Evolutionary conservation across 2,113 vertebrate species (phyloP).

Genomic region (Myiagra hebetior): DNA sequence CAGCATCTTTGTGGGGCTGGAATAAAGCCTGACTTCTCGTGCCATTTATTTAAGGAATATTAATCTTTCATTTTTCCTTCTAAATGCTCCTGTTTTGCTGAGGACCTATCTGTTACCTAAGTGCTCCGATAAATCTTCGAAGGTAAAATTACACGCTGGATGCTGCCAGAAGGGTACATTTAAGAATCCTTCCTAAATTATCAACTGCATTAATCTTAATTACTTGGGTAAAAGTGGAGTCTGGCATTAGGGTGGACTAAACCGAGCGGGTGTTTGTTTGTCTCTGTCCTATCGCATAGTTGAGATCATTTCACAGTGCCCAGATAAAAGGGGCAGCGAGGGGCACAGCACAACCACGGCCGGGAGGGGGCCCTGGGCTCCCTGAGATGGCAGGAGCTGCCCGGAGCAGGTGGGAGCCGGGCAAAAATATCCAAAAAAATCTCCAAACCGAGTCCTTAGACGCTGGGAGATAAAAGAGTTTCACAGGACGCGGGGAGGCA

Average conservation of each 20-base stretch:
- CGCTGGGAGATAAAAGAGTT: accelerated
- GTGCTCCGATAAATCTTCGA: conserved; percentile 69
- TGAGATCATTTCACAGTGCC: conserved; percentile 65
- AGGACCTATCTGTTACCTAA: conserved; percentile 74
- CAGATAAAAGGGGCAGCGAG: conserved; percentile 48
- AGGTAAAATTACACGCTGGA: conserved; percentile 73
- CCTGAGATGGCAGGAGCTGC: neutral
- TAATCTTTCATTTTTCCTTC: conserved; percentile 66
- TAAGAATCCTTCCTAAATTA: conserved; percentile 69
- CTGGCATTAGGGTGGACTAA: conserved; percentile 56
- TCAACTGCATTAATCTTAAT: conserved; percentile 84
- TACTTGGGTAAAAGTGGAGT: conserved; percentile 73
- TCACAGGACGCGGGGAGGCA: neutral
- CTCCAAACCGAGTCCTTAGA: neutral
- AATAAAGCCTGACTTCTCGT: conserved; percentile 21
- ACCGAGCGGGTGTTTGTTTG: conserved; percentile 48
- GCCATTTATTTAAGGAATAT: conserved; percentile 58
- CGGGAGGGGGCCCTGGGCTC: neutral
- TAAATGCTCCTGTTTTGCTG: conserved; percentile 68
- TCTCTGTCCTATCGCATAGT: conserved; percentile 66
- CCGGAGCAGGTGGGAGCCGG: accelerated
- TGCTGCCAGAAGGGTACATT: conserved; percentile 65
- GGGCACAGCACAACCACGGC: neutral
- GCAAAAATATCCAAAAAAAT: neutral
- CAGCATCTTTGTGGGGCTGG: neutral